These are phyloP conservation scores for Orthosia gracilis DNA, from an alignment of 2,888 invertebrate genomes.

Conservation along the genomic window DNA sequence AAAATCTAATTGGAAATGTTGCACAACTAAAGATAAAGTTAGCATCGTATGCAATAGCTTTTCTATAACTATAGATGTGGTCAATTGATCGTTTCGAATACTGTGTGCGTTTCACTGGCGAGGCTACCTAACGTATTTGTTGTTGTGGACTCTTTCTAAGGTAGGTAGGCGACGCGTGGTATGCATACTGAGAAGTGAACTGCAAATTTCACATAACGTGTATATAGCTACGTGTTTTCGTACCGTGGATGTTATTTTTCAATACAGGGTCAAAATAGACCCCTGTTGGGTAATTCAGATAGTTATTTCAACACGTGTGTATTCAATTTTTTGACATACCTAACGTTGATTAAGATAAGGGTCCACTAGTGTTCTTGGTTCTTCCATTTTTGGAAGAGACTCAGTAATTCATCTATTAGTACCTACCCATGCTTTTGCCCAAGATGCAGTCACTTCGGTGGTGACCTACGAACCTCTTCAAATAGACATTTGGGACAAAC, in stretches of 20 bases:
- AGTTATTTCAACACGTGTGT: too few relatives aligned
- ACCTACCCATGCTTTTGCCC: too few relatives aligned
- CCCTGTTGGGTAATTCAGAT: too few relatives aligned
- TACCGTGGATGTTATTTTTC: conserved; percentile 4
- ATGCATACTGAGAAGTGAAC: conserved; percentile 78
- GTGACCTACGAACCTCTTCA: too few relatives aligned
- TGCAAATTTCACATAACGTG: conserved; percentile 79
- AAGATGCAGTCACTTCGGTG: too few relatives aligned
- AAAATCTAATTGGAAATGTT: conserved; percentile 72
- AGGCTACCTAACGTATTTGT: conserved; percentile 72
- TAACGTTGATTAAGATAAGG: neutral
- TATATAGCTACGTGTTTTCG: conserved; percentile 34
- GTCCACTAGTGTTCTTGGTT: too few relatives aligned
- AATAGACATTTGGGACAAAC: too few relatives aligned
- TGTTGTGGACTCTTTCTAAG: conserved; percentile 75
- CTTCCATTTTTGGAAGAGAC: too few relatives aligned
- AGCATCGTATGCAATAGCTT: conserved; percentile 50
- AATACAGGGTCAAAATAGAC: conserved; percentile 10
- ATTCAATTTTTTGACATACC: neutral
- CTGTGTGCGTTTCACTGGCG: conserved; percentile 78
- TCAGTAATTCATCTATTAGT: too few relatives aligned
- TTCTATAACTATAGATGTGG: conserved; percentile 66
- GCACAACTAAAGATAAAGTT: conserved; percentile 68
- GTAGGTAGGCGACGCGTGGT: conserved; percentile 74
- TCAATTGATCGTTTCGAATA: conserved; percentile 77